Base-by-base conservation (phyloP, 1,140 invertebrate species). In the Arctopsyche grandis region DNA sequence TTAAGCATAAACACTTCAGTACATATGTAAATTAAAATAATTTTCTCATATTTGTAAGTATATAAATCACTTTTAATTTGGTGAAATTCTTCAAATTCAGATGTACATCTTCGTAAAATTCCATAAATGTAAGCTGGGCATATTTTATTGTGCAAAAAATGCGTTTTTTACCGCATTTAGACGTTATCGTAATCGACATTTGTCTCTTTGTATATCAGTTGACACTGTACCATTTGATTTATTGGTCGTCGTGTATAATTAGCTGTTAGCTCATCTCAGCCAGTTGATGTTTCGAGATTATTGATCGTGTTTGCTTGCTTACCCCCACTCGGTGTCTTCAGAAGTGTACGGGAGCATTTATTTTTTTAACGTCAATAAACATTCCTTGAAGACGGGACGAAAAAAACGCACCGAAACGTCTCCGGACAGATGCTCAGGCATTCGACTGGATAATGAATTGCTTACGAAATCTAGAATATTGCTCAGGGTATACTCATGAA, bases 321-420 rank as follows among this genome's bases (percentile, higher is more conserved):
- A n/a, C 26, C n/a, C 26, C n/a, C 56, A 16, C 56, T 60, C 56
- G 56, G 48, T 52, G 16, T 52, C 12, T 52, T 24, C 14, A 58
- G 52, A 52, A 38, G 24, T 19, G 46, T 58, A 58, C 66, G 77
- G 48, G 9, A 21, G 63, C 63, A 22, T 79, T 69, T 75, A 69
- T 76, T 79, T 79, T 75, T 79, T 79, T 75, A 75, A 52, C 63
- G 38, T 75, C 71, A 79, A 79, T 79, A 79, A 79, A 79, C 78
- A 79, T 79, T 79, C 78, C 73, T 19, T 10, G 69, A 70, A 78
- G 24, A 52, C 24, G 76, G 76, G 43, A 46, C 12, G 69, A 69
- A 78, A 16, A 70, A 56, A 69, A 19, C 5, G 46, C 38, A 73
- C 10, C 48, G 10, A 52, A 12, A 66, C 63, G 26, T n/a, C 52